These are phyloP conservation scores for Calliphora vicina DNA, from an alignment of 1,140 invertebrate species.

Conservation along the genomic window DNA sequence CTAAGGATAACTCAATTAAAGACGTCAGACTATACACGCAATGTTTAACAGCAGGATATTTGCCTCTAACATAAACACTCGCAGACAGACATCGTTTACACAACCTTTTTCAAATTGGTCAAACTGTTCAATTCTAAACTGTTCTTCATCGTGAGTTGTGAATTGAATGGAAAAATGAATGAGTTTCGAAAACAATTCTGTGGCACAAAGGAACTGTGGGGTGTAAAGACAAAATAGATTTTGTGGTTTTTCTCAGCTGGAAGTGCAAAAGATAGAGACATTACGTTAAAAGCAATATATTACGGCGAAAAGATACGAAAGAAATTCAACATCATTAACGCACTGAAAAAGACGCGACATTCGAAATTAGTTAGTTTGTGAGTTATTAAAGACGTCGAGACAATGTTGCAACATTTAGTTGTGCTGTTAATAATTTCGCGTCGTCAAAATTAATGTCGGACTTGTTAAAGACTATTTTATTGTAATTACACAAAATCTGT, in stretches of 20 bases:
- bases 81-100: not conserved
- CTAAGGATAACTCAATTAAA: slow-evolving; percentile 26
- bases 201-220: not conserved
- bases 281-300: not conserved
- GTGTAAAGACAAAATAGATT: slow-evolving; percentile 26
- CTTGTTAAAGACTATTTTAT: not conserved
- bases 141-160: not conserved
- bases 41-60: slow-evolving; percentile 24
- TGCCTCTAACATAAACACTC: not conserved
- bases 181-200: not conserved
- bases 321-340: not conserved
- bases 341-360: slow-evolving; percentile 13
- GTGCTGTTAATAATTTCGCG: not conserved
- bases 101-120: slow-evolving; percentile 20
- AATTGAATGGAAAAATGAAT: not conserved
- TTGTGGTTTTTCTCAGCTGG: slow-evolving; percentile 17
- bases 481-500: not conserved
- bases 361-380: not conserved
- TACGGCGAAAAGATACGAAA: not conserved
- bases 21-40: slow-evolving; percentile 23
- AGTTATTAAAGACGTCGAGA: slow-evolving; percentile 1
- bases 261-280: not conserved
- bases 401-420: not conserved
- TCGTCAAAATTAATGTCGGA: not conserved
- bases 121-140: not conserved